These are phyloP conservation scores for Hololepta plana DNA, from an alignment of 2,888 invertebrate species.

Conservation along the genomic window DNA sequence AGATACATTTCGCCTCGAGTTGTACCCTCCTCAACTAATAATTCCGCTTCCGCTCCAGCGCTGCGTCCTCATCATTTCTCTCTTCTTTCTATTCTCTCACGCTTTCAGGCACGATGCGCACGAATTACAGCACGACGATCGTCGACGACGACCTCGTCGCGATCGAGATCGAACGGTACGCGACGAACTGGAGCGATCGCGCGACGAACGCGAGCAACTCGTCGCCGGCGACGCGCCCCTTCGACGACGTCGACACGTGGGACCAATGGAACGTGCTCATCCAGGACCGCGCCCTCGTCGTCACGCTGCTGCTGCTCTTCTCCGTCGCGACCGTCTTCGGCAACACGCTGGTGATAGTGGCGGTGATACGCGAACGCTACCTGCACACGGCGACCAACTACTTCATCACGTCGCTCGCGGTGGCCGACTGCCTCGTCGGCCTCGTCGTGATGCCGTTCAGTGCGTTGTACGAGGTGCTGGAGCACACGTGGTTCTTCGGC, in stretches of 20 bases:
- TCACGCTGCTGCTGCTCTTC: slow-evolving; percentile 68
- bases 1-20: too few relatives aligned
- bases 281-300: slow-evolving; percentile 56
- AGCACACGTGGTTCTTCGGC: slow-evolving; percentile 88
- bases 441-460: slow-evolving; percentile 97
- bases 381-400: slow-evolving; percentile 95
- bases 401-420: slow-evolving; percentile 90
- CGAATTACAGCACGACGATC: slow-evolving; percentile 11
- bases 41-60: too few relatives aligned
- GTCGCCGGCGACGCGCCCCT: too few relatives aligned
- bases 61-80: too few relatives aligned
- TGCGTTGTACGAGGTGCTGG: slow-evolving; percentile 73
- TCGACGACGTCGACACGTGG: slow-evolving; percentile 25
- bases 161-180: too few relatives aligned
- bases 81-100: background rate
- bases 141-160: slow-evolving; percentile 12
- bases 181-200: slow-evolving; percentile 12
- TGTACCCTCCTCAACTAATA: too few relatives aligned
- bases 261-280: slow-evolving; percentile 33
- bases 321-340: slow-evolving; percentile 89
- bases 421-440: slow-evolving; percentile 92
- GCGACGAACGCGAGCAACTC: slow-evolving; percentile 18
- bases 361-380: slow-evolving; percentile 82
- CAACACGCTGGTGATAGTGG: slow-evolving; percentile 84
- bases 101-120: slow-evolving; percentile 13